A percentile compares a stretch with the other conserved stretches of the same genome.
These are phyloP conservation scores for Actias luna DNA, from an alignment of 2,888 invertebrate species.

Conservation along the genomic window DNA sequence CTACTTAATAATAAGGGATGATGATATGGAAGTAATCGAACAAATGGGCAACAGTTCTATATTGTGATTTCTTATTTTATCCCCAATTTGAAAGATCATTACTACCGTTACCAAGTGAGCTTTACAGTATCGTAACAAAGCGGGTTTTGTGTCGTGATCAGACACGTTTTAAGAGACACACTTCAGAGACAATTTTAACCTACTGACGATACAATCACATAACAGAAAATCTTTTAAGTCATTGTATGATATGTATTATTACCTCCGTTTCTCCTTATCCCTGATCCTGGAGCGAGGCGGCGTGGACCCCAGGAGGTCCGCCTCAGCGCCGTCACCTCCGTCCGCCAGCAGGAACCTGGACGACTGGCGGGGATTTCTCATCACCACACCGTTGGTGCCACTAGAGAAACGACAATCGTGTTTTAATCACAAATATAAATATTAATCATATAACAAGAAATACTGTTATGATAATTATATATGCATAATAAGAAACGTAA, in stretches of 20 bases:
- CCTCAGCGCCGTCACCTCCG: constrained; percentile 72
- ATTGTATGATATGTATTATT: neutral
- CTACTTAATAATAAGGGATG: too few relatives aligned
- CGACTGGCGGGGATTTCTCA: constrained; percentile 55
- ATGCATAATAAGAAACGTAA: too few relatives aligned
- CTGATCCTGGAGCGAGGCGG: constrained; percentile 89
- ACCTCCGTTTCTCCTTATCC: constrained; percentile 82
- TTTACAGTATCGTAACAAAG: too few relatives aligned
- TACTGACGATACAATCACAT: neutral
- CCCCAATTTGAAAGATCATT: too few relatives aligned
- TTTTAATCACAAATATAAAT: neutral
- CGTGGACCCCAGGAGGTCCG: constrained; percentile 87
- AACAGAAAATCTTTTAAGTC: neutral
- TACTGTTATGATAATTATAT: too few relatives aligned
- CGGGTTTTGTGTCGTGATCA: too few relatives aligned
- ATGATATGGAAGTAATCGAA: too few relatives aligned
- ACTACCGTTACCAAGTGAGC: too few relatives aligned
- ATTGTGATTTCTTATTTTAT: too few relatives aligned
- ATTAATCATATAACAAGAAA: neutral
- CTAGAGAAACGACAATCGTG: neutral
- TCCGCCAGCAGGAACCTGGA: constrained; percentile 60
- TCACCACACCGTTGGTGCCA: constrained; percentile 53
- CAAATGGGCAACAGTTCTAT: too few relatives aligned
- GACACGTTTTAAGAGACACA: too few relatives aligned
- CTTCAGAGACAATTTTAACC: neutral